A percentile compares a stretch with the other conserved stretches of the same genome.
Conservation (phyloP, 1,140 invertebrate species). For the Stegodyphus dumicola region DNA sequence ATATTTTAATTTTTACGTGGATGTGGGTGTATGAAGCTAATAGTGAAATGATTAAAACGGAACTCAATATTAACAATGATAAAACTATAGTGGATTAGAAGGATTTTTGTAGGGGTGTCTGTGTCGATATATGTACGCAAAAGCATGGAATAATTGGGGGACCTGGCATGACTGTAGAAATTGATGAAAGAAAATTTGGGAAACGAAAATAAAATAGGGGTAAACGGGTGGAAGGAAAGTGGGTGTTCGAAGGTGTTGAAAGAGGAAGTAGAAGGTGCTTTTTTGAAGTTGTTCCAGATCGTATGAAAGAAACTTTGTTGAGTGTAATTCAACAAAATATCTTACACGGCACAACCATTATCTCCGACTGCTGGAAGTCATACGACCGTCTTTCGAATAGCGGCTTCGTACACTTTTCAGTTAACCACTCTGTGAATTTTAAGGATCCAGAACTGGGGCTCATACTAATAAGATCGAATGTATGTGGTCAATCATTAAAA, state of each 20-base stretch:
- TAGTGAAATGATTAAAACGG: too few relatives aligned
- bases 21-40: too few relatives aligned
- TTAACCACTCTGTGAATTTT: conserved; percentile 50
- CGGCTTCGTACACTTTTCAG: conserved; percentile 32
- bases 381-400: conserved; percentile 24
- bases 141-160: conserved; percentile 46
- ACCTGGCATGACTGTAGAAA: too few relatives aligned
- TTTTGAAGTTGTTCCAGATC: conserved; percentile 27
- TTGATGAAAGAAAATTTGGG: conserved; percentile 59
- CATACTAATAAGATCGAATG: conserved; percentile 42
- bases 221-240: conserved; percentile 45
- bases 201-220: conserved; percentile 60
- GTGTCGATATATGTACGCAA: neutral
- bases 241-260: conserved; percentile 48
- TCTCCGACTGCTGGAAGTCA: conserved; percentile 56
- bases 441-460: conserved; percentile 31
- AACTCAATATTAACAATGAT: conserved; percentile 9
- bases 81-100: conserved; percentile 24
- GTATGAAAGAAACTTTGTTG: conserved; percentile 33
- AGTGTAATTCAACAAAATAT: conserved; percentile 47
- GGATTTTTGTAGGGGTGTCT: conserved; percentile 13
- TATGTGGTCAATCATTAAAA: conserved; percentile 37
- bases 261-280: conserved; percentile 1
- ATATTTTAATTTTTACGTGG: too few relatives aligned
- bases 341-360: conserved; percentile 31